Conservation (phyloP, 2,113 vertebrate species). For the Crotalus helleri region DNA sequence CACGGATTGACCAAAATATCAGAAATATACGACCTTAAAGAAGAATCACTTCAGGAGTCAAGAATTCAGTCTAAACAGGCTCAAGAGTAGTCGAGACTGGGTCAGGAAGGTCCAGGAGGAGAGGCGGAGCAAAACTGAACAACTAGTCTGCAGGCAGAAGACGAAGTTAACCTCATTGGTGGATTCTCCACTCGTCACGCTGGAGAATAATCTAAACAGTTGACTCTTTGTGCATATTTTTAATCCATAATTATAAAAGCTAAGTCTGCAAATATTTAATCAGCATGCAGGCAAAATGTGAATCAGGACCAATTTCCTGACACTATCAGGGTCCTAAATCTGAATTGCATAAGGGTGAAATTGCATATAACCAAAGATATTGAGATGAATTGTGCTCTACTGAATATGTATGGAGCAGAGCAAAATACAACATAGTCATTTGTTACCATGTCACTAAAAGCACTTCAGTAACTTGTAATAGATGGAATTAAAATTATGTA, state of each 20-base stretch:
- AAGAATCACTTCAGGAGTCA: too few relatives aligned
- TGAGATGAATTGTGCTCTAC: not conserved
- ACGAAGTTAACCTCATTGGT: too few relatives aligned
- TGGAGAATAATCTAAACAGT: not conserved
- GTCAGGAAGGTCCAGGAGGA: too few relatives aligned
- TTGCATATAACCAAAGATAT: not conserved
- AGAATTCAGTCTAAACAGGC: too few relatives aligned
- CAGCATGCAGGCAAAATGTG: not conserved
- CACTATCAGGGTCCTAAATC: not conserved
- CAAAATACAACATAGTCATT: not conserved
- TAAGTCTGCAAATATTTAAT: not conserved
- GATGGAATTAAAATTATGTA: not conserved
- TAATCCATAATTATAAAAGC: not conserved
- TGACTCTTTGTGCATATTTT: not conserved
- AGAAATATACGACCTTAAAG: too few relatives aligned
- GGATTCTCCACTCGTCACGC: too few relatives aligned
- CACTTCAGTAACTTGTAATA: not conserved
- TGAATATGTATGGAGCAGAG: not conserved
- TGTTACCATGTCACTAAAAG: not conserved
- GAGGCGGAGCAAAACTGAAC: too few relatives aligned
- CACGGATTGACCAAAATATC: too few relatives aligned
- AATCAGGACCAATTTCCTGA: not conserved
- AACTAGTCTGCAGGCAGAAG: too few relatives aligned
- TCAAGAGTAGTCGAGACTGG: too few relatives aligned
- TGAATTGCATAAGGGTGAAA: not conserved